A percentile compares a stretch with the other conserved stretches of the same genome.
phyloP scores from a whole-genome alignment of 2,797 vertebrate species.

The Cyprinella venusta region DNA sequence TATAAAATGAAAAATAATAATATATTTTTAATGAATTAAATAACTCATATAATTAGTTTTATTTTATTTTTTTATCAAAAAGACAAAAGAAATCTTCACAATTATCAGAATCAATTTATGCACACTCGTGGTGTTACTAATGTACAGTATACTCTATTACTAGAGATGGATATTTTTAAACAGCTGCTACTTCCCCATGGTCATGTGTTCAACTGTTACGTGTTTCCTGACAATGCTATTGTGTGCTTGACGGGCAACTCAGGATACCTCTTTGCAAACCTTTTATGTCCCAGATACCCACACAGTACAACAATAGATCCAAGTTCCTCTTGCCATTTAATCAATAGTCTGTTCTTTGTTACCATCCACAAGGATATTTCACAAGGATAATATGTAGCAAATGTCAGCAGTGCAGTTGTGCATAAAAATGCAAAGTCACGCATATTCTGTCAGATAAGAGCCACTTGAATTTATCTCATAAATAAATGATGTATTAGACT shows the following conservation, averaged over 20 bases:
- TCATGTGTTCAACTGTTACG: neutral
- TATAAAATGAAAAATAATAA: neutral
- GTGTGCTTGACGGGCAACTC: constrained; percentile 15
- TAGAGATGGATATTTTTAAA: neutral
- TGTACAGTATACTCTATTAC: neutral
- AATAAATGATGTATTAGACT: constrained; percentile 28
- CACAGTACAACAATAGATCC: constrained; percentile 41
- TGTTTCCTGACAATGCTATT: constrained; percentile 15
- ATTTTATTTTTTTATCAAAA: neutral
- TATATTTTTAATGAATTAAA: no score
- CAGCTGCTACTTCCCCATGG: neutral
- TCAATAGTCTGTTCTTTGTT: constrained; percentile 47
- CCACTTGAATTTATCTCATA: constrained; percentile 40
- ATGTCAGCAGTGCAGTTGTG: constrained; percentile 31
- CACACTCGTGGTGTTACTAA: neutral
- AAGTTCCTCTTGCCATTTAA: constrained; percentile 48
- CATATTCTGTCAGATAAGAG: constrained; percentile 35
- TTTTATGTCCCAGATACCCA: constrained; percentile 11
- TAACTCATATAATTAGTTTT: neutral
- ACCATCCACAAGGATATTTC: constrained; percentile 24
- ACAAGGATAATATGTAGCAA: constrained; percentile 42
- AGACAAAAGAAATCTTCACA: neutral
- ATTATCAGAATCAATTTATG: neutral
- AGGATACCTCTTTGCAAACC: neutral
- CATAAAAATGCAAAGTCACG: constrained; percentile 38